Evolutionary conservation across 2,888 invertebrate genomes (phyloP), one percentile per base, ranked within the genome.

Genomic region (Unio pictorum): DNA sequence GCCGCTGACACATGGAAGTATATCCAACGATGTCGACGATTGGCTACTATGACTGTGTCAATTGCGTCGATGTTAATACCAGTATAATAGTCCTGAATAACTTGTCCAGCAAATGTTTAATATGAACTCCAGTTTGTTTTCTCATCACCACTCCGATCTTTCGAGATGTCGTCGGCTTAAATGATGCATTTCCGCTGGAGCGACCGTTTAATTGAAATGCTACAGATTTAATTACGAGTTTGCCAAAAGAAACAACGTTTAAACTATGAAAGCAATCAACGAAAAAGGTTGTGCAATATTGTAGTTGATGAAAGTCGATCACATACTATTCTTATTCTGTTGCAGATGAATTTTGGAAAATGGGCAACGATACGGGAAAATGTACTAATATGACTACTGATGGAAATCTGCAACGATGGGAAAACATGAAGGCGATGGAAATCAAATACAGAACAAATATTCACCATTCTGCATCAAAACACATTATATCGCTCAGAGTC

Each of bases 331-430:
- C 67, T 72, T 8, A 69, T 4, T 17, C 66, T 17, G 28, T 62
- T 59, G 17, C 55, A 1, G 4, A 23, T 7, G n/a, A 61, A 26
- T 59, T 59, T 17, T 30, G 55, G 18, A 55, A 66, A 55, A n/a
- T 69, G 15, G 69, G 67, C n/a, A 58, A 76, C 5, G 57, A 66
- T 20, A 20, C 68, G 4, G 6, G 54, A 1, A 69, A 71, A 11
- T 69, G 73, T 61, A 55, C 54, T 1, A 75, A 76, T 45, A 26
- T 79, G 20, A 71, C 74, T 7, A 77, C 76, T 45, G 75, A 77
- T 69, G 75, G 76, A 1, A 76, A 15, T 56, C 71, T n/a, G 72
- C 57, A 4, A 74, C 73, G 74, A 62, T 71, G 65, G 74, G 77
- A 17, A 73, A 65, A 28, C 15, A 67, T 4, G 55, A 67, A 23